Base-by-base conservation (phyloP, 2,113 vertebrate genomes). In the Dromas ardeola region DNA sequence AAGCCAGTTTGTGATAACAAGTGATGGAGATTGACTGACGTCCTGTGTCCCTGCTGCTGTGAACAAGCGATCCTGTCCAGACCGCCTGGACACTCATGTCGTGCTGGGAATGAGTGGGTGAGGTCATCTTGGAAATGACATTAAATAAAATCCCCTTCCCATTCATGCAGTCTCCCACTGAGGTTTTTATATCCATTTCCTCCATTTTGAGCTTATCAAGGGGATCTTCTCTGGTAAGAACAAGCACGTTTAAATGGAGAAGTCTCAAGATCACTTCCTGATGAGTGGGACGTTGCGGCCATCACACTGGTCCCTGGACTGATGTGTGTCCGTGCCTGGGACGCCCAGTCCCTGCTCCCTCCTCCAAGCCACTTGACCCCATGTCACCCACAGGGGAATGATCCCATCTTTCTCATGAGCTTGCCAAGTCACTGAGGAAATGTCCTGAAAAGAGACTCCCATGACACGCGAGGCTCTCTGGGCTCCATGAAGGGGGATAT, bases 381-480 rank as follows among this genome's bases (percentile, higher is more conserved):
- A 0, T 43, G 18, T 55, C 67, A 53, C 25, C 61, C 18, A 17
- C 1, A 5, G 20, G 22, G 40, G 59, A 84, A 50, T 3, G 4
- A 86, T 32, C 21, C 53, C 56, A 4, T 15, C 25, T 43, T 55
- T 38, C 67, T 56, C 40, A 18, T 0, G 1, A 38, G 3, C 43
- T 87, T 63, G 25, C 27, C 16, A 30, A 29, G 65, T 29, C 42
- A n/a, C 67, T 12, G 34, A 30, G 42, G 52, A 52, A 69, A 43
- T 8, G 34, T 10, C 34, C 42, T 29, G 32, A 45, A n/a, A 83
- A 81, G 11, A 55, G 32, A 5, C 15, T 65, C 23, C 45, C 13
- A 19, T 0, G 2, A 10, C 10, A 10, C 4, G 5, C 0, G 5
- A 47, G 38, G 66, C 21, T 61, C 23, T 34, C 42, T 40, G 19